These are phyloP conservation scores for Pachyrhynchus sulphureomaculatus DNA, from an alignment of 1,140 invertebrate genomes.

Conservation along the genomic window DNA sequence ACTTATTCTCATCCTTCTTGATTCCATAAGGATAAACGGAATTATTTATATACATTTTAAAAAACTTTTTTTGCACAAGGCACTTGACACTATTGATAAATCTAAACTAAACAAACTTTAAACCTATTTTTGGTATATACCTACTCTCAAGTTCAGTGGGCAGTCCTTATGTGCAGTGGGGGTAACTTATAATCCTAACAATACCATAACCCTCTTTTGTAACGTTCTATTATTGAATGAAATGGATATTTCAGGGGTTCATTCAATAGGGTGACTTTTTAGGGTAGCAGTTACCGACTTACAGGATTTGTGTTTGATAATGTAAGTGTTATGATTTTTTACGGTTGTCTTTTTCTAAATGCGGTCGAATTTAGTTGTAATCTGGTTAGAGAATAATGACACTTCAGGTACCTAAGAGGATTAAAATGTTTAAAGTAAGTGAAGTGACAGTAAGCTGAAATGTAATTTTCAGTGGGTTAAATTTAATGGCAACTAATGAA, in stretches of 20 bases:
- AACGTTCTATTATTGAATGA: slow-evolving; percentile 45
- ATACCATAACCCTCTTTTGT: slow-evolving; percentile 45
- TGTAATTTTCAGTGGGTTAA: not conserved
- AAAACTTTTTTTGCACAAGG: not conserved
- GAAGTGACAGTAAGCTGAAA: not conserved
- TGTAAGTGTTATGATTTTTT: slow-evolving; percentile 47
- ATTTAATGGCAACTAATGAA: not conserved
- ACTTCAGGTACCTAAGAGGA: slow-evolving; percentile 27
- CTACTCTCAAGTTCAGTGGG: slow-evolving; percentile 38
- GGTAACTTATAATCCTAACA: slow-evolving; percentile 44
- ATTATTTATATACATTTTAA: slow-evolving; percentile 28
- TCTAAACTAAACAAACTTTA: slow-evolving; percentile 44
- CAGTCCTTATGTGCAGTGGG: slow-evolving; percentile 44
- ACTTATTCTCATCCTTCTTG: slow-evolving; percentile 27
- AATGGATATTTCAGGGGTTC: slow-evolving; percentile 43
- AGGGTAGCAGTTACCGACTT: slow-evolving; percentile 30
- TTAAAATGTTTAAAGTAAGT: slow-evolving; percentile 10
- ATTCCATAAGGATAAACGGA: slow-evolving; percentile 16
- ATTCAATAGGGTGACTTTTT: slow-evolving; percentile 37
- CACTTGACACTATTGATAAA: slow-evolving; percentile 38
- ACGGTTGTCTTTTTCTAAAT: slow-evolving; percentile 49
- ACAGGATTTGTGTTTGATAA: slow-evolving; percentile 29
- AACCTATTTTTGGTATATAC: slow-evolving; percentile 43
- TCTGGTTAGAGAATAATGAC: slow-evolving; percentile 27
- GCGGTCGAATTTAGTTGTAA: slow-evolving; percentile 47